These are phyloP conservation scores for Epinephelus cyanopodus DNA, from an alignment of 2,113 vertebrate genomes.

Conservation along the genomic window DNA sequence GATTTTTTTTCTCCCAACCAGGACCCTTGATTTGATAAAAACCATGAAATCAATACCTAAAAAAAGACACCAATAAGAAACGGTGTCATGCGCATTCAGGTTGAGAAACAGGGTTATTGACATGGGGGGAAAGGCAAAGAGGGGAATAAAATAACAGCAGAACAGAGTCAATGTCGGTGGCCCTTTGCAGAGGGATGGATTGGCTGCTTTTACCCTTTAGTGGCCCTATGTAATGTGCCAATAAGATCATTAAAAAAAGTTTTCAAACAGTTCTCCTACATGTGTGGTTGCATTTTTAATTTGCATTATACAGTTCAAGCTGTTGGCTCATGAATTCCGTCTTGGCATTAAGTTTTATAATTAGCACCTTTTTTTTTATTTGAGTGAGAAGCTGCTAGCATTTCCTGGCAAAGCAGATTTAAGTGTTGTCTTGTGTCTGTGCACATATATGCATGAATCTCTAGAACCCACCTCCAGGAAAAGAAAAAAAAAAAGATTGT, in stretches of 20 bases:
- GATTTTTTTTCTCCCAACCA: conserved; percentile 71
- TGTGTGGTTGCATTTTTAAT: neutral
- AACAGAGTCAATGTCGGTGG: conserved; percentile 5
- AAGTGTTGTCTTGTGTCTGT: conserved; percentile 61
- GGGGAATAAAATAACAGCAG: conserved; percentile 37
- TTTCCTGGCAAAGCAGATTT: conserved; percentile 44
- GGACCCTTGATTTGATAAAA: conserved; percentile 80
- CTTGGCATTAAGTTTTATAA: conserved; percentile 55
- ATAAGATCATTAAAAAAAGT: conserved; percentile 1
- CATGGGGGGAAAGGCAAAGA: conserved; percentile 36
- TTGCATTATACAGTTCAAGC: neutral
- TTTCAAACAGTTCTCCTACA: neutral
- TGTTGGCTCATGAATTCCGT: conserved; percentile 4
- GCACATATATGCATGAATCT: conserved; percentile 55
- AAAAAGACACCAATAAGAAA: conserved; percentile 78
- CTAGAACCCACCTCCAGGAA: conserved; percentile 70
- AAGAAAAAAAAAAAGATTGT: conserved; percentile 42
- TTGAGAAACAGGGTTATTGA: conserved; percentile 64
- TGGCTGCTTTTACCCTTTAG: neutral
- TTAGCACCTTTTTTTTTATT: conserved; percentile 68
- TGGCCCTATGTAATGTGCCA: neutral
- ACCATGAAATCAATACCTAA: conserved; percentile 77
- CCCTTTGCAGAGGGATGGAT: neutral
- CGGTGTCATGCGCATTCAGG: conserved; percentile 62
- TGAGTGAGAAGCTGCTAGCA: conserved; percentile 32